Evolutionary conservation across 92 coral and sea anemone genomes (phyloP), one percentile per base, ranked within the genome.

Genomic region (Pocillopora grandis): DNA sequence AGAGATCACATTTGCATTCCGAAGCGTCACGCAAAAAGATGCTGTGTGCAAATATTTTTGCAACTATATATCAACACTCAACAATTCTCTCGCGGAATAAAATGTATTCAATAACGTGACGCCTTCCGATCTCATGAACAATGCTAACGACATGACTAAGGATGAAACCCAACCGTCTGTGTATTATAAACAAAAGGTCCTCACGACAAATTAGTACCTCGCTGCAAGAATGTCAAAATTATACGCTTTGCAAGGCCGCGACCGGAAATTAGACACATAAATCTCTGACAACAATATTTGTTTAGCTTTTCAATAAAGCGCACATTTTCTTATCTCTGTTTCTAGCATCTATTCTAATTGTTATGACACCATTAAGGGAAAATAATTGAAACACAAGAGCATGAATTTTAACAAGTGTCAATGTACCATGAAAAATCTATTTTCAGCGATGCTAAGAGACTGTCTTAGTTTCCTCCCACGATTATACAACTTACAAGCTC

Each of bases 401-500:
- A 35, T 18, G 33, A 60, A 76, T 71, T 70, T 69, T 77, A 71
- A 58, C 65, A 16, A 71, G 68, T 42, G 78, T 81, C 77, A 59
- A 3, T 7, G 52, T 42, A 42, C 85, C 76, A 58, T 60, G 77
- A 58, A 81, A 81, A 71, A 12, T 69, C 36, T 11, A 58, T 33
- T 81, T 81, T 60, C 48, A 37, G 42, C 17, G 55, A 55, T 37
- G 75, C 75, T 8, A 5, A 70, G 18, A 35, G 52, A 42, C 5
- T 42, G 52, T 42, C 52, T 42, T 48, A 27, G 37, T 20, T 71
- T 42, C 27, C 37, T 58, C 69, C 49, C 23, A 15, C 21, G 16
- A 19, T 58, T n/a, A 13, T 23, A 14, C 52, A 61, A 89, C 98
- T 69, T 23, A 94, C 98, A 92, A 94, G 20, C 63, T 91, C 93